Evolutionary conservation across 1,140 invertebrate genomes (phyloP), one percentile per base, ranked within the genome.

Genomic region (Thereuonema tuberculata): DNA sequence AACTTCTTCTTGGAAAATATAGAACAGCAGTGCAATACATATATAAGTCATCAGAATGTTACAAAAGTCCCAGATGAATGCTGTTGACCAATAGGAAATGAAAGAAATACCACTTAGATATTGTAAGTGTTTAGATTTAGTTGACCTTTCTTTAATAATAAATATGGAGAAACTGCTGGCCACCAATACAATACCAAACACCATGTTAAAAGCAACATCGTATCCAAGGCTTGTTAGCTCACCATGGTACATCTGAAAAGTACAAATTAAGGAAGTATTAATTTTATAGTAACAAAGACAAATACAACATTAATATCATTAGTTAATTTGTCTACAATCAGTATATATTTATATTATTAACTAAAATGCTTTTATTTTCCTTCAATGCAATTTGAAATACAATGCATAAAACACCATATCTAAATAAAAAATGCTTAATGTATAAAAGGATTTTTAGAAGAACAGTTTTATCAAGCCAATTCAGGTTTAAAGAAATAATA

Each of bases 21-120:
- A 28, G 56, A 80, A 77, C 25, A 77, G 71, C 14, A 60, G 23
- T 26, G 77, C 63, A 27, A 79, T 69, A 55, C 73, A 72, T 53
- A 78, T 58, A 20, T 72, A 64, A 5, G 70, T 70, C 2, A 82
- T 66, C 58, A 84, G 78, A 54, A 82, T 85, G 24, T 83, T 69
- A 23, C 66, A 46, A 43, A 80, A 78, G 68, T 92, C 87, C 81
- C 85, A 89, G 0, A 84, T 47, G 21, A 84, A 80, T 1, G 82
- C 80, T 0, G 82, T 75, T 1, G 79, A 53, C 88, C 87, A 90
- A 71, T 83, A 84, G 1, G 80, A 78, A 21, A 79, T 73, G 0
- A 84, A 79, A 47, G 82, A 79, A 0, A 85, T 83, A 1, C 89
- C 88, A 47, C 85, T 86, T 21, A 90, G 84, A 68, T 84, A 77